phyloP scores from a whole-genome alignment of 2,797 vertebrate genomes.

The Hydrophis major region DNA sequence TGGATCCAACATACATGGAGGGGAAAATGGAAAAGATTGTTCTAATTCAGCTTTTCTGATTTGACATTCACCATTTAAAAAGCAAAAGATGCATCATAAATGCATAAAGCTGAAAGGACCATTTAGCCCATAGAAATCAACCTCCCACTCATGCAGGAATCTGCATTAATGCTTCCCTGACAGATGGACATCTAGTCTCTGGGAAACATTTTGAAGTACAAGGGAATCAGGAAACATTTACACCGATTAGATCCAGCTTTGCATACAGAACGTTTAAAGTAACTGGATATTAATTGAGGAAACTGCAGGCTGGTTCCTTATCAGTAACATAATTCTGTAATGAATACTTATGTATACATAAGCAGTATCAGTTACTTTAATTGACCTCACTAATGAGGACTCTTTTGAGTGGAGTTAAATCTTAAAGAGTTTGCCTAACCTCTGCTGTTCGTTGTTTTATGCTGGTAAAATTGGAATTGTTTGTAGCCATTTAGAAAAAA shows the following conservation, averaged over 20 bases:
- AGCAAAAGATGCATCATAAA: not conserved
- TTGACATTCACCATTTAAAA: not conserved
- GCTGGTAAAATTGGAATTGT: not conserved
- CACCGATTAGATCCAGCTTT: slow-evolving; percentile 1
- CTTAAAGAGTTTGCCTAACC: slow-evolving; percentile 21
- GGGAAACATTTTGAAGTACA: not conserved
- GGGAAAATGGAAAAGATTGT: rapidly evolving
- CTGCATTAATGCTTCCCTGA: not conserved
- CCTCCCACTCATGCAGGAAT: not conserved
- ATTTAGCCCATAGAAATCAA: not conserved
- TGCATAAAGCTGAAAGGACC: not conserved
- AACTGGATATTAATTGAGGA: slow-evolving; percentile 41
- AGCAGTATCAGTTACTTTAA: slow-evolving; percentile 45
- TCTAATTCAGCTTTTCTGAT: not conserved
- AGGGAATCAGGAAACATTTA: slow-evolving; percentile 23
- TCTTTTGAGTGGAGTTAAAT: slow-evolving; percentile 4
- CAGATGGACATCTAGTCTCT: not conserved
- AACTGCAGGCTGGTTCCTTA: slow-evolving; percentile 39
- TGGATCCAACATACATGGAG: not conserved
- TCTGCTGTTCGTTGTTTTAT: slow-evolving; percentile 15
- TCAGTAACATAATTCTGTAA: slow-evolving; percentile 50
- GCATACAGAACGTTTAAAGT: slow-evolving; percentile 39
- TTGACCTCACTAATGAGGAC: slow-evolving; percentile 39
- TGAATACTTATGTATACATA: slow-evolving; percentile 26
- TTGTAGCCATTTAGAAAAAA: slow-evolving; percentile 24